A percentile compares a stretch with the other conserved stretches of the same genome.
Evolutionary conservation across 2,113 vertebrate species (phyloP).

Genomic region (Antigone vipio): DNA sequence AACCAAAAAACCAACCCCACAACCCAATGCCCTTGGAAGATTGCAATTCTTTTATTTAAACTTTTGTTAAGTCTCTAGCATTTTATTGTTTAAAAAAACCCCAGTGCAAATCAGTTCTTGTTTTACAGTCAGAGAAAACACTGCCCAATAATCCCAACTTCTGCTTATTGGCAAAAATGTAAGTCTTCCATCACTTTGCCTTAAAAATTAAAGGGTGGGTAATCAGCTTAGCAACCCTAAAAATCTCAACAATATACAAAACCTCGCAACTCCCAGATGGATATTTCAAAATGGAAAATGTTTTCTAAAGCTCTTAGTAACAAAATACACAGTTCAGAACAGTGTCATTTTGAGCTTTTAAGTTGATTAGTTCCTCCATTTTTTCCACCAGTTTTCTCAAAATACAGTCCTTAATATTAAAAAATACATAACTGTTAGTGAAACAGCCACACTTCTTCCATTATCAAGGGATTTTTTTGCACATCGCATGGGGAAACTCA

Average conservation of each 20-base stretch:
- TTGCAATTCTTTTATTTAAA: fast-evolving
- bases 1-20: background rate
- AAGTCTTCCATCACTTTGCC: background rate
- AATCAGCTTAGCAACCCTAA: background rate
- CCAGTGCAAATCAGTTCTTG: background rate
- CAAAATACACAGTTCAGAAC: background rate
- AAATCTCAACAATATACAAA: background rate
- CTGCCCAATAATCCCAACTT: background rate
- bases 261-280: background rate
- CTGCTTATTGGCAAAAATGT: background rate
- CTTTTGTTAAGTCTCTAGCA: background rate
- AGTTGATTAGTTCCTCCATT: fast-evolving
- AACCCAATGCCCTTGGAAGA: background rate
- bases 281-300: background rate
- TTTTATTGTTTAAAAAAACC: background rate
- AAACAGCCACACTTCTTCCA: background rate
- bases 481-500: background rate
- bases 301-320: background rate
- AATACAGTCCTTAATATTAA: no score
- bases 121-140: background rate
- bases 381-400: background rate
- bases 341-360: background rate
- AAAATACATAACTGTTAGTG: fast-evolving
- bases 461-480: fast-evolving
- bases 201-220: background rate